A percentile compares a stretch with the other conserved stretches of the same genome.
phyloP scores from a whole-genome alignment of 2,113 vertebrate genomes.

The Myxocyprinus asiaticus region DNA sequence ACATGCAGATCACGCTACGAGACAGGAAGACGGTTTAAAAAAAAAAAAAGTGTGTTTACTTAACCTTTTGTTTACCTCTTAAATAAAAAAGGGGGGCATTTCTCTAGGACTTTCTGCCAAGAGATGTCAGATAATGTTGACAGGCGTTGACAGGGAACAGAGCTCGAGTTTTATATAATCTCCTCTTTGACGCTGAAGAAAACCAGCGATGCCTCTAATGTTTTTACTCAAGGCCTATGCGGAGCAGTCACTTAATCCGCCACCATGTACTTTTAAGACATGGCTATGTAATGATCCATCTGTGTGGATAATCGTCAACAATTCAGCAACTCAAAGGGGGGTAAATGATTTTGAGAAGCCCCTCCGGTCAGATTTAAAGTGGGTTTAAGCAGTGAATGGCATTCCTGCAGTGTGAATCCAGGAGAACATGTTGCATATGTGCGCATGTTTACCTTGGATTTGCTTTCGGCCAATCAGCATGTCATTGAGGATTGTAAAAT shows the following conservation, averaged over 20 bases:
- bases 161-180: slow-evolving; percentile 37
- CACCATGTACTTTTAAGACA: background rate
- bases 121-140: slow-evolving; percentile 54
- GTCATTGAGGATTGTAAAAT: slow-evolving; percentile 16
- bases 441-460: slow-evolving; percentile 17
- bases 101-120: slow-evolving; percentile 32
- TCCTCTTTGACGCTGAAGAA: slow-evolving; percentile 24
- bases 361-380: background rate
- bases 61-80: slow-evolving; percentile 55
- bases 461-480: slow-evolving; percentile 35
- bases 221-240: background rate
- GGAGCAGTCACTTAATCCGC: no score
- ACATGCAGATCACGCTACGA: slow-evolving; percentile 62
- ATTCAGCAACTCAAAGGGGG: background rate
- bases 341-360: background rate
- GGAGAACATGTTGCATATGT: no score
- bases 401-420: slow-evolving; percentile 9
- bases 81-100: no score
- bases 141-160: slow-evolving; percentile 37
- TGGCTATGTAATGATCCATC: background rate
- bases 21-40: slow-evolving; percentile 68
- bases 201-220: background rate
- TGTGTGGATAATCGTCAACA: slow-evolving; percentile 12
- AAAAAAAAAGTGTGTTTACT: slow-evolving; percentile 57
- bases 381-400: slow-evolving; percentile 20